These are phyloP conservation scores for Parazoanthus atlanticus DNA, from an alignment of 92 coral and sea anemone genomes.

Conservation along the genomic window DNA sequence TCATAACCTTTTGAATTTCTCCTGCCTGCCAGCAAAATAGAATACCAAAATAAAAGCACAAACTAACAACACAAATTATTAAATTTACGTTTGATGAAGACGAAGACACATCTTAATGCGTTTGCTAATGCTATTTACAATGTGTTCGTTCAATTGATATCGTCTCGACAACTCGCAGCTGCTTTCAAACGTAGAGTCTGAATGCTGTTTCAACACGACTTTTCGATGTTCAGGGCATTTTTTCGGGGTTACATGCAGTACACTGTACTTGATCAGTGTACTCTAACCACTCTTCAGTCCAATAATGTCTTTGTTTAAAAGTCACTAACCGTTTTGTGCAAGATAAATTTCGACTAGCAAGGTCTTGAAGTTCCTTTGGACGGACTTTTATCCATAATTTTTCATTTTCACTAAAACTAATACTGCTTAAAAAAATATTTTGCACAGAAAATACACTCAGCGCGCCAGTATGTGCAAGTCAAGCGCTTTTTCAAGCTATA, in stretches of 20 bases:
- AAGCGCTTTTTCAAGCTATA: conserved; percentile 27
- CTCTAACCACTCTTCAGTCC: neutral
- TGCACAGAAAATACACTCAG: conserved; percentile 8
- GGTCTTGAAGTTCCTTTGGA: neutral
- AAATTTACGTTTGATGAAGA: neutral
- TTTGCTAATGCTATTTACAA: neutral
- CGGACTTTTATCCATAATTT: neutral
- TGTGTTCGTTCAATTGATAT: neutral
- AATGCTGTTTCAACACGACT: neutral
- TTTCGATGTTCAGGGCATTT: too few relatives aligned
- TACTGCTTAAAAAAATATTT: conserved; percentile 30
- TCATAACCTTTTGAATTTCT: too few relatives aligned
- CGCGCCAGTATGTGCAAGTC: neutral
- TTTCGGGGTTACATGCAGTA: neutral
- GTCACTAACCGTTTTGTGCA: conserved; percentile 2
- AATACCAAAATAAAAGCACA: neutral
- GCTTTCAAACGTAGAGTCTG: neutral
- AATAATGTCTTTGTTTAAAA: neutral
- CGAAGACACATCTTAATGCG: neutral
- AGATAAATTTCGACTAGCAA: neutral
- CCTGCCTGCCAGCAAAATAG: too few relatives aligned
- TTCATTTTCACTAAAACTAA: neutral
- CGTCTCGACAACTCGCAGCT: neutral
- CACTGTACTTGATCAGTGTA: neutral
- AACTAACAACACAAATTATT: neutral